Evolutionary conservation across 1,140 invertebrate genomes (phyloP), one percentile per base, ranked within the genome.

Genomic region (Trichonephila clavipes): DNA sequence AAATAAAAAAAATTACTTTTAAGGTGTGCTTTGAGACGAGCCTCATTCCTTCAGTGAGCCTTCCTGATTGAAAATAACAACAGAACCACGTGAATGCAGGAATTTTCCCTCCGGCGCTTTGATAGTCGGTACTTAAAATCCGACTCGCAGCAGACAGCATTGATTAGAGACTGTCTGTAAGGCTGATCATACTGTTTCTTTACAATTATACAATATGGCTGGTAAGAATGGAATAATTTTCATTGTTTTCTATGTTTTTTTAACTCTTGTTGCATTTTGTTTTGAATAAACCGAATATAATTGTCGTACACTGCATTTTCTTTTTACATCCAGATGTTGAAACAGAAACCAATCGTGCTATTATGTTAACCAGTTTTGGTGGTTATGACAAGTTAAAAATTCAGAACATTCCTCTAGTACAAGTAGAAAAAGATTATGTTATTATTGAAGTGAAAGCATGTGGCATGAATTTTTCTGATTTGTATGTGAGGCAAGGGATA

Each of bases 401-500:
- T 5, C 61, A 83, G 28, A 21, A 90, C 19, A 69, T 89, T 18
- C 69, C 86, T 10, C 62, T 40, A 44, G 66, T 64, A 3, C 16
- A n/a, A 4, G 94, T 95, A 28, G 94, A 92, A 83, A 40, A 93
- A 24, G 95, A 96, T 94, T 96, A 96, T 94, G 95, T 97, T 16
- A 95, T 96, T 82, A 95, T 97, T 28, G 95, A 96, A 94, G 96
- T 97, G 51, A 95, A 96, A 94, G 96, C 96, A 61, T 97, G 96
- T 95, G 96, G 97, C 19, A 94, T 96, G 28, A 97, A 96, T 95
- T 97, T 96, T 95, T 96, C 96, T 87, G 96, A 97, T 95, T 94
- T 96, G 34, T 96, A 96, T 92, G 95, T 95, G 7, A 95, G 96
- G 86, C 96, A 96, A 94, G 96, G 96, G 8, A 93, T 96, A n/a